Percentiles rank a stretch among this genome's conserved stretches.
Evolutionary conservation across 2,113 vertebrate species (phyloP).

Genomic region (Antechinus stuartii): DNA sequence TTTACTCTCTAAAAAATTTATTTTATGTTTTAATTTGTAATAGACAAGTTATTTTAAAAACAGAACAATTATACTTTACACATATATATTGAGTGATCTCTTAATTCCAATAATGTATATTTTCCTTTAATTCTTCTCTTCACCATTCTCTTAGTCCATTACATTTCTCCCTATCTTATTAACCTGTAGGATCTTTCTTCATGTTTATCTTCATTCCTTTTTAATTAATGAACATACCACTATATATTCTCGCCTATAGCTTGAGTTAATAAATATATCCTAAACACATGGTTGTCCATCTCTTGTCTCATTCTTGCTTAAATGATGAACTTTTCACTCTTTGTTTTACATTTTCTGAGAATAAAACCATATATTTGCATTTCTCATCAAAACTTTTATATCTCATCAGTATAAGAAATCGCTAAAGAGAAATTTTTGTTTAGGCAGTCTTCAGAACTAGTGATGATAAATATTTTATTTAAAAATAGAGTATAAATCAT

Average conservation of each 20-base stretch:
- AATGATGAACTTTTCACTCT: background rate
- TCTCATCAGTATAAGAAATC: background rate
- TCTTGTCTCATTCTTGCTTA: background rate
- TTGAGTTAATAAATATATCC: background rate
- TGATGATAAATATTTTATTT: background rate
- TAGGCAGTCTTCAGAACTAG: background rate
- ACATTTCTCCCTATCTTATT: background rate
- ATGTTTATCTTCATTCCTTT: background rate
- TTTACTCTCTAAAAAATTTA: background rate
- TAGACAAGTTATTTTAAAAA: background rate
- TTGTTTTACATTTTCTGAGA: background rate
- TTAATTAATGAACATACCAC: background rate
- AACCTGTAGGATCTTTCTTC: background rate
- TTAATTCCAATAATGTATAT: background rate
- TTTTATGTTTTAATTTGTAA: background rate
- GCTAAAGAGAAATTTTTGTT: conserved; percentile 6
- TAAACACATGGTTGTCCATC: background rate
- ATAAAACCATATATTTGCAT: background rate
- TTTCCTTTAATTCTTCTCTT: background rate
- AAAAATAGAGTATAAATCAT: background rate
- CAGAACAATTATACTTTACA: background rate
- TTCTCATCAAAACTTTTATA: background rate
- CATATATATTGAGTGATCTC: background rate
- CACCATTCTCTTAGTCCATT: background rate
- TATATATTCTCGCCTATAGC: background rate